Evolutionary conservation across 2,888 invertebrate species (phyloP).

Genomic region (Trissolcus brochymenae): DNA sequence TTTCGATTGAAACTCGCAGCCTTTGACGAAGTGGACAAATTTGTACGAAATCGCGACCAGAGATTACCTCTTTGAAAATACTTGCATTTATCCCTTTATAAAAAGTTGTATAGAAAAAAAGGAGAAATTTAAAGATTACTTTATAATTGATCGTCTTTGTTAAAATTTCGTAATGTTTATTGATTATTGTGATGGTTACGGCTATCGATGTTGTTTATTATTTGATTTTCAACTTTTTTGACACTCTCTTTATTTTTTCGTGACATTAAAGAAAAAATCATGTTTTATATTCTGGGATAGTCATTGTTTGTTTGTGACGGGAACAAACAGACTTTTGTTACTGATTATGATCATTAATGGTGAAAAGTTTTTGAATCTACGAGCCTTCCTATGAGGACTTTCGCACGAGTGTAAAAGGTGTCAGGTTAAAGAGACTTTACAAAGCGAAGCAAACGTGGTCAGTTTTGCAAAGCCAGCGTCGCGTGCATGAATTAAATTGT

Average conservation of each 20-base stretch:
- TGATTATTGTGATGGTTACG: constrained; percentile 6
- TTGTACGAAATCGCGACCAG: constrained; percentile 10
- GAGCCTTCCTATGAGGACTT: constrained; percentile 15
- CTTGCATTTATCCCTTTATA: constrained; percentile 5
- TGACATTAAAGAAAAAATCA: too few relatives aligned
- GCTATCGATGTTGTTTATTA: neutral
- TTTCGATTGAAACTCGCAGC: constrained; percentile 42
- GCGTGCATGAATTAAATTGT: constrained; percentile 26
- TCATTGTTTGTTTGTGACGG: neutral
- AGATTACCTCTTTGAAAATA: constrained; percentile 35
- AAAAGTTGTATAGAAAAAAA: constrained; percentile 16
- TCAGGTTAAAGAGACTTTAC: constrained; percentile 8
- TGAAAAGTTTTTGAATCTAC: constrained; percentile 27
- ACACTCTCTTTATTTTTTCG: neutral
- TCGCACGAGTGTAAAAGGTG: constrained; percentile 1
- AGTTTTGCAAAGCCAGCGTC: constrained; percentile 40
- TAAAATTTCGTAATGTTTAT: constrained; percentile 48
- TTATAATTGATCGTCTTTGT: constrained; percentile 30
- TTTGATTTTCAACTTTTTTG: constrained; percentile 1
- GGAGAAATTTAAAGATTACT: neutral
- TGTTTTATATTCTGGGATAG: neutral
- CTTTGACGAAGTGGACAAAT: constrained; percentile 16
- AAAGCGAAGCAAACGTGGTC: constrained; percentile 36
- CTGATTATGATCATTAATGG: neutral
- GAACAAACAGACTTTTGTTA: too few relatives aligned